Evolutionary conservation across 1,140 invertebrate genomes (phyloP).

Genomic region (Drosophila ficusphila): DNA sequence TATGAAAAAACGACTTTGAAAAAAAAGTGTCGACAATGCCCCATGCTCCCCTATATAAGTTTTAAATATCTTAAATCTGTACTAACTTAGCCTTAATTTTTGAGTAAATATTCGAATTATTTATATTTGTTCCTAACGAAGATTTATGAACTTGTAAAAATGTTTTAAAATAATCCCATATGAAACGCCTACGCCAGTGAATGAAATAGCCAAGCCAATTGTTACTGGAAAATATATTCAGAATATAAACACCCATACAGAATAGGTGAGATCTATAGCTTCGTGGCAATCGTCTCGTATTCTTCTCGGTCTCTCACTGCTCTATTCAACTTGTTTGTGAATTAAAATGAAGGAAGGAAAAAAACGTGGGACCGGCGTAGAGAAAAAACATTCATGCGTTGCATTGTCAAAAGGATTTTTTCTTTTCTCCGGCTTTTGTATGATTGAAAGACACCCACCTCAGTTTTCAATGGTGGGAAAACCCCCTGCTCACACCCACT

Average conservation of each 20-base stretch:
- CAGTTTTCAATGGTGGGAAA: conserved; percentile 2
- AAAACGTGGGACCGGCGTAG: conserved; percentile 4
- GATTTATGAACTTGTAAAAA: no score
- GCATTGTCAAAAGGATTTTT: conserved; percentile 75
- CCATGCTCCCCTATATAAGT: no score
- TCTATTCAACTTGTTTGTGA: conserved; percentile 75
- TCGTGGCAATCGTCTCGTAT: conserved; percentile 60
- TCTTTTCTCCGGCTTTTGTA: conserved; percentile 53
- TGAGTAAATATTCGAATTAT: no score
- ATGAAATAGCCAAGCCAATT: conserved; percentile 53
- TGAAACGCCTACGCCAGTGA: background rate
- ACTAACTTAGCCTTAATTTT: no score
- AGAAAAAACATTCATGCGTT: conserved; percentile 62
- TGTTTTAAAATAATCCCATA: background rate
- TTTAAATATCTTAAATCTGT: no score
- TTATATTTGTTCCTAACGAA: no score
- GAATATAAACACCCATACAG: conserved; percentile 26
- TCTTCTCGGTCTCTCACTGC: conserved; percentile 41
- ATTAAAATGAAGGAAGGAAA: conserved; percentile 53
- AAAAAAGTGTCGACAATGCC: no score
- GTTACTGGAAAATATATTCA: conserved; percentile 54
- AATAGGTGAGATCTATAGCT: conserved; percentile 69
- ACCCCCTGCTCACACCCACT: conserved; percentile 1
- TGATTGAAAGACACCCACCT: conserved; percentile 33
- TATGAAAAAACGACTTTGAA: no score